Evolutionary conservation across 2,888 invertebrate species (phyloP).

Genomic region (Pomacea canaliculata): DNA sequence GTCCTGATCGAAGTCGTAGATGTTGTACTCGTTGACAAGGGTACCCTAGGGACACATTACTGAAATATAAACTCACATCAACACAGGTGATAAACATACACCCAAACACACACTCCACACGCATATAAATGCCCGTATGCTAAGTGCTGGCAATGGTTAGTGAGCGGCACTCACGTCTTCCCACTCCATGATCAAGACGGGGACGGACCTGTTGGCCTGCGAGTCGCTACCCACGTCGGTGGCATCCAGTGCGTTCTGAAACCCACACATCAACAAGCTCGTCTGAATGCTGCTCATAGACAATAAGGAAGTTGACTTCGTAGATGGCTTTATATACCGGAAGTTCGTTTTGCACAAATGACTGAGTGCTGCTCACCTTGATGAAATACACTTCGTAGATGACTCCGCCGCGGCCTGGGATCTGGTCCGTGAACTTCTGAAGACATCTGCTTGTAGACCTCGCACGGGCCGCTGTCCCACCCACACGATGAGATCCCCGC

Average conservation of each 20-base stretch:
- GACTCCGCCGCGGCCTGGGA: slow-evolving; percentile 31
- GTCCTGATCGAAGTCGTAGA: slow-evolving; percentile 54
- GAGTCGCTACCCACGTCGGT: not conserved
- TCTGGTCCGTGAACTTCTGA: slow-evolving; percentile 43
- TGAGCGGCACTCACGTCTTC: not conserved
- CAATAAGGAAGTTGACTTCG: too few relatives aligned
- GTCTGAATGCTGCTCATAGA: too few relatives aligned
- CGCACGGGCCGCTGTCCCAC: slow-evolving; percentile 41
- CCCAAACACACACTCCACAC: too few relatives aligned
- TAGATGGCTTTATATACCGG: too few relatives aligned
- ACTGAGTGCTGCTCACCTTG: slow-evolving; percentile 36
- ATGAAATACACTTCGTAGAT: slow-evolving; percentile 53
- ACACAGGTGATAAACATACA: too few relatives aligned
- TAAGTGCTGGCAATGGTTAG: too few relatives aligned
- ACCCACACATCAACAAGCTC: too few relatives aligned
- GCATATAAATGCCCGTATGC: too few relatives aligned
- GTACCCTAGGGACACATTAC: not conserved
- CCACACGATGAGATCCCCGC: not conserved
- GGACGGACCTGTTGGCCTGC: not conserved
- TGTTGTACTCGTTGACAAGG: slow-evolving; percentile 38
- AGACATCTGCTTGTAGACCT: slow-evolving; percentile 52
- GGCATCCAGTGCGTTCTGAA: too few relatives aligned
- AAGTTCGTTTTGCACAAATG: too few relatives aligned
- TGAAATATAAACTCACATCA: too few relatives aligned
- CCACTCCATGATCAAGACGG: slow-evolving; percentile 1